These are phyloP conservation scores for Euthynnus affinis DNA, from an alignment of 2,797 vertebrate genomes.

Conservation along the genomic window DNA sequence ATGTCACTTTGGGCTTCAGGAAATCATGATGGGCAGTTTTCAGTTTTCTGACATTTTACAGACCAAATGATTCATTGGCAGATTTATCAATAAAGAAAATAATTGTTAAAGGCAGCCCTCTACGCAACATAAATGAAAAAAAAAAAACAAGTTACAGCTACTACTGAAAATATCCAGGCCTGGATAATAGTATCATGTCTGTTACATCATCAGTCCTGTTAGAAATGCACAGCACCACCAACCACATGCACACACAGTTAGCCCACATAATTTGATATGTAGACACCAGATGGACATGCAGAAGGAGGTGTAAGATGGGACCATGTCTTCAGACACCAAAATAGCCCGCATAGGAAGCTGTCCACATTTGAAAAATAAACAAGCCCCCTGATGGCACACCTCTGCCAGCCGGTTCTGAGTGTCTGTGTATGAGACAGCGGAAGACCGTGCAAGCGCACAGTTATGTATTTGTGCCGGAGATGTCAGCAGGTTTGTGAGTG, in stretches of 20 bases:
- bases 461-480: slow-evolving; percentile 36
- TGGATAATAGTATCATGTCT: slow-evolving; percentile 14
- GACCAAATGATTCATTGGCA: neutral
- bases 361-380: slow-evolving; percentile 65
- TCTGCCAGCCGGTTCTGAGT: slow-evolving; percentile 41
- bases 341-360: slow-evolving; percentile 56
- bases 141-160: neutral
- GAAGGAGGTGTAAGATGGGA: slow-evolving; percentile 54
- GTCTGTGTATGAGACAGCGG: slow-evolving; percentile 18
- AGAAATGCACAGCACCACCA: slow-evolving; percentile 13
- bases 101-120: neutral
- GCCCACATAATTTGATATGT: slow-evolving; percentile 39
- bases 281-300: slow-evolving; percentile 64
- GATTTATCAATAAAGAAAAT: neutral
- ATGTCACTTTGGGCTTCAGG: neutral
- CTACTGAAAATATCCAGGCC: slow-evolving; percentile 19
- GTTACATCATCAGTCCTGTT: slow-evolving; percentile 22
- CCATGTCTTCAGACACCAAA: slow-evolving; percentile 52
- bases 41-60: neutral
- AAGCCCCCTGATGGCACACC: slow-evolving; percentile 35
- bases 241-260: slow-evolving; percentile 17
- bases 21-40: neutral
- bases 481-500: slow-evolving; percentile 46
- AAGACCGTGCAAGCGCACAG: slow-evolving; percentile 5
- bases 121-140: neutral